These are phyloP conservation scores for Phrynocephalus guinanensis DNA, from an alignment of 2,797 vertebrate species.

Conservation along the genomic window DNA sequence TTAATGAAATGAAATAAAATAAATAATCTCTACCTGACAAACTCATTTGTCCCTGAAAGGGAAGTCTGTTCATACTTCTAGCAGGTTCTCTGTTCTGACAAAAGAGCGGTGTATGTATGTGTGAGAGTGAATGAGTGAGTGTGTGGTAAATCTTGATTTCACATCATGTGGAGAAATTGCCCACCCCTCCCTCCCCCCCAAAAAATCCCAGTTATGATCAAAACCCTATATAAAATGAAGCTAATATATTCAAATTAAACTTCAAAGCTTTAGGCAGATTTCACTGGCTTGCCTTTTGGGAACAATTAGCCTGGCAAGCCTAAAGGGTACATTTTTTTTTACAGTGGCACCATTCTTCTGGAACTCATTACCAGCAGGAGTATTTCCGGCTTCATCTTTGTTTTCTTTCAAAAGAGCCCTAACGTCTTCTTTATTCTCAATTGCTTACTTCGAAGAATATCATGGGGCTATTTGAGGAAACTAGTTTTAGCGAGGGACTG, in stretches of 20 bases:
- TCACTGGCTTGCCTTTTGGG: not conserved
- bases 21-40: not conserved
- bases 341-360: not conserved
- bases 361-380: not conserved
- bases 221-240: not conserved
- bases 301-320: not conserved
- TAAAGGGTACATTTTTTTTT: not conserved
- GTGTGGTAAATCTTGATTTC: not conserved
- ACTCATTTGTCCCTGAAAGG: not conserved
- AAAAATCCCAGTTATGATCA: no score
- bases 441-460: not conserved
- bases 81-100: not conserved
- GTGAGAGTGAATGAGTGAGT: not conserved
- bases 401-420: not conserved
- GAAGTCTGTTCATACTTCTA: not conserved
- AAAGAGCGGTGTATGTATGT: not conserved
- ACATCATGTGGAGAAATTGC: not conserved
- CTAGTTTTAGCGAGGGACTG: not conserved
- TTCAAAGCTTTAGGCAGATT: not conserved
- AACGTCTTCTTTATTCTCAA: not conserved
- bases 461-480: not conserved
- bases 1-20: not conserved
- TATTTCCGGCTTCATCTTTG: not conserved
- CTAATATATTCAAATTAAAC: not conserved
- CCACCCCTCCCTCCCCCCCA: no score